These are phyloP conservation scores for Accipiter virgatus DNA, from an alignment of 2,113 vertebrate genomes.

Conservation along the genomic window DNA sequence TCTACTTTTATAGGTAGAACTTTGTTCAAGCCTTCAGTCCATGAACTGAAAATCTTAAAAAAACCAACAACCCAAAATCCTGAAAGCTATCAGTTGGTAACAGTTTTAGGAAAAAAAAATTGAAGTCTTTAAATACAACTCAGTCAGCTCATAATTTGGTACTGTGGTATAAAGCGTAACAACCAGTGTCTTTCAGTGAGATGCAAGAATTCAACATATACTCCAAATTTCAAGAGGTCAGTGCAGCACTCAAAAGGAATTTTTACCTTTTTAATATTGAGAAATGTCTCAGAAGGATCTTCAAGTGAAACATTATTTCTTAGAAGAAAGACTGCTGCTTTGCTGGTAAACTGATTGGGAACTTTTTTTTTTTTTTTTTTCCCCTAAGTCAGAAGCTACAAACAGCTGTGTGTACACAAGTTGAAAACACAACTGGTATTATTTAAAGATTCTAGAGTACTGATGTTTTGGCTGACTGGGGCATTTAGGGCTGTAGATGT, in stretches of 20 bases:
- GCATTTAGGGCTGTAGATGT: background rate
- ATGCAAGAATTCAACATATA: background rate
- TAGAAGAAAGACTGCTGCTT: background rate
- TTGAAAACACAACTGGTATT: background rate
- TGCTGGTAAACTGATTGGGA: background rate
- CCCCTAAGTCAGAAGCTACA: background rate
- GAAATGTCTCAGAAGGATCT: background rate
- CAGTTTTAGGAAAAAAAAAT: background rate
- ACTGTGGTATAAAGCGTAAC: background rate
- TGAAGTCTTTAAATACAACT: background rate
- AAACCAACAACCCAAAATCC: no score
- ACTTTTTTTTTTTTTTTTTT: background rate
- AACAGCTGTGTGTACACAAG: background rate
- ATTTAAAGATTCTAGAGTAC: background rate
- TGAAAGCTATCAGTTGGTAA: background rate
- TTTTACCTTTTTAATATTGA: background rate
- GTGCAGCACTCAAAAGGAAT: background rate
- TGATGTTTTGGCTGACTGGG: background rate
- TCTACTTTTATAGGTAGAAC: background rate
- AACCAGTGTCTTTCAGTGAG: background rate
- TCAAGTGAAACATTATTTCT: background rate
- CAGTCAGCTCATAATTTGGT: background rate
- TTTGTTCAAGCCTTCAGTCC: background rate
- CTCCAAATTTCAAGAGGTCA: background rate
- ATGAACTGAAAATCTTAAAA: background rate